Evolutionary conservation across 2,797 vertebrate species (phyloP), one percentile per base, ranked within the genome.

Genomic region (Clarias pachynema): DNA sequence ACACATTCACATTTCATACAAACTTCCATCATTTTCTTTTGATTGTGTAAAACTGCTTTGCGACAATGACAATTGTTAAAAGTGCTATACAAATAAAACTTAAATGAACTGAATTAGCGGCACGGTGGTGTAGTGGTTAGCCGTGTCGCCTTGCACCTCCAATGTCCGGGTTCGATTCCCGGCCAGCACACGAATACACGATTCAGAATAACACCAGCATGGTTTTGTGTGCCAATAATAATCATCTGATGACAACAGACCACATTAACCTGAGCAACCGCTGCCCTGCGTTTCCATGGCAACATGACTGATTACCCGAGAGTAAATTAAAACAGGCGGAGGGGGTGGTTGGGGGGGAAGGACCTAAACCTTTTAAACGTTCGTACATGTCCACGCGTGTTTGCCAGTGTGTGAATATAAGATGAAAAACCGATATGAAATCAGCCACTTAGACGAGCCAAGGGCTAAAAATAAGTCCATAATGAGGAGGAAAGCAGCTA

Each of bases 211-310:
- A 62, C 49, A 16, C 29, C 8, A 1, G 29, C 29, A 62, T 49
- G 16, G 40, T 12, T 77, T 5, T 34, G 20, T 24, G 20, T 74
- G 59, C 5, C 15, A 73, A 29, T 73, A 14, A 68, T 86, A 88
- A 91, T 82, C 86, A 75, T 72, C 79, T 72, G 91, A 89, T 89
- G 84, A 85, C 49, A 75, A 73, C 18, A 62, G 81, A 89, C 86
- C 59, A 77, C 85, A 88, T 90, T 89, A 91, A 90, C 87, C 72
- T 84, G 83, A 72, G 83, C 86, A 90, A 70, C 89, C 87, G 79
- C 65, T 59, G 49, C 22, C 26, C n/a, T 14, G 62, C 0, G 90
- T 94, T 93, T 92, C 93, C 90, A 91, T 79, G 90, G 91, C 90
- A 93, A 94, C 93, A 82, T 14, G 59, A 86, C 86, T 81, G 70